phyloP scores from a whole-genome alignment of 2,888 invertebrate genomes.

The Noctua janthe region DNA sequence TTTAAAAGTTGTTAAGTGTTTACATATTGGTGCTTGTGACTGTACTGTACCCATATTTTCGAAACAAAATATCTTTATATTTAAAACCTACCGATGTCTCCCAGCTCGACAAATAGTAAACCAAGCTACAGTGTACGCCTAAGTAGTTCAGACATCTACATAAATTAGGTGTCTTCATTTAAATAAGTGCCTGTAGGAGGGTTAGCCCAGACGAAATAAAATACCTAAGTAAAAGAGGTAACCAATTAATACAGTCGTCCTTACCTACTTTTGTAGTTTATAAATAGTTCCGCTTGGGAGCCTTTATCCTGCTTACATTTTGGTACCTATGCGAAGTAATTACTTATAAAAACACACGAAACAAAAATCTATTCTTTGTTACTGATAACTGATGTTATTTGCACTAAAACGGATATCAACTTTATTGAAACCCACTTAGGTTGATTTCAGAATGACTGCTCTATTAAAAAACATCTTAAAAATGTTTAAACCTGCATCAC shows the following conservation, averaged over 20 bases:
- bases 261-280: neutral
- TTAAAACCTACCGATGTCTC: neutral
- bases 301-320: neutral
- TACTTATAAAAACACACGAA: neutral
- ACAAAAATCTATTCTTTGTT: neutral
- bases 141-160: neutral
- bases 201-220: neutral
- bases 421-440: neutral
- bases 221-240: neutral
- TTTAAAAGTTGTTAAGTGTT: too few species aligned
- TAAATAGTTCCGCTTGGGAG: neutral
- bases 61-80: neutral
- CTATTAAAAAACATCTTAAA: too few species aligned
- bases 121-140: neutral
- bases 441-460: too few species aligned
- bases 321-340: neutral
- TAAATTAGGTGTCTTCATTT: neutral
- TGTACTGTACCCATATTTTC: neutral
- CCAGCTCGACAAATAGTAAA: neutral
- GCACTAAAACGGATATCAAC: neutral
- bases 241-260: neutral
- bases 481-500: too few species aligned
- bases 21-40: too few species aligned
- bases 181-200: neutral
- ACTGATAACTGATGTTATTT: too few species aligned